Conservation (phyloP, 1,140 invertebrate species). For the Drusus annulatus region DNA sequence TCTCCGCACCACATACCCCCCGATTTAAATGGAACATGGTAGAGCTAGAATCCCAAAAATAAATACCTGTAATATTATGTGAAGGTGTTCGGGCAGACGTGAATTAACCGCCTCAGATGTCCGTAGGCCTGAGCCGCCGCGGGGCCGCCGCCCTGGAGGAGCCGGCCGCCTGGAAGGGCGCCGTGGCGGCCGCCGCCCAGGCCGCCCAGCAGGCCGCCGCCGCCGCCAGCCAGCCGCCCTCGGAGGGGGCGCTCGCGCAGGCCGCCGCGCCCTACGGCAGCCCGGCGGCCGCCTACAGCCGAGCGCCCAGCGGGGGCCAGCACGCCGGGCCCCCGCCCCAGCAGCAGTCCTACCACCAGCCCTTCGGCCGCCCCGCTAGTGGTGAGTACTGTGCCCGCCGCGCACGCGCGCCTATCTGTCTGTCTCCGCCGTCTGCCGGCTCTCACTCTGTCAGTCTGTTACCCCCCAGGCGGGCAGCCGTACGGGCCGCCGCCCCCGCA, state of each 20-base stretch:
- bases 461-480: conserved; percentile 31
- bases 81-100: conserved; percentile 25
- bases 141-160: conserved; percentile 54
- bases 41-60: too few relatives aligned
- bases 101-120: conserved; percentile 57
- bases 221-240: neutral
- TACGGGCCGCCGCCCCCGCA: conserved; percentile 54
- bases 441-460: neutral
- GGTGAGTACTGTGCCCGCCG: conserved; percentile 2
- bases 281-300: conserved; percentile 53
- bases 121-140: conserved; percentile 54
- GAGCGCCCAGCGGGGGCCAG: conserved; percentile 55
- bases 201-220: conserved; percentile 20
- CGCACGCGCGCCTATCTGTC: neutral
- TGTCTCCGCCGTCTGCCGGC: neutral
- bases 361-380: conserved; percentile 42
- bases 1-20: too few relatives aligned
- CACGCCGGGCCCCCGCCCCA: conserved; percentile 55
- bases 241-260: conserved; percentile 15
- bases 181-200: conserved; percentile 36
- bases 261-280: conserved; percentile 41
- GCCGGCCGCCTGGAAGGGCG: conserved; percentile 44
- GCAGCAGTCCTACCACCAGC: conserved; percentile 40
- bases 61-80: too few relatives aligned
- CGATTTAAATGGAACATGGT: too few relatives aligned